Conservation (phyloP, 2,888 invertebrate genomes). For the Leuctra nigra region DNA sequence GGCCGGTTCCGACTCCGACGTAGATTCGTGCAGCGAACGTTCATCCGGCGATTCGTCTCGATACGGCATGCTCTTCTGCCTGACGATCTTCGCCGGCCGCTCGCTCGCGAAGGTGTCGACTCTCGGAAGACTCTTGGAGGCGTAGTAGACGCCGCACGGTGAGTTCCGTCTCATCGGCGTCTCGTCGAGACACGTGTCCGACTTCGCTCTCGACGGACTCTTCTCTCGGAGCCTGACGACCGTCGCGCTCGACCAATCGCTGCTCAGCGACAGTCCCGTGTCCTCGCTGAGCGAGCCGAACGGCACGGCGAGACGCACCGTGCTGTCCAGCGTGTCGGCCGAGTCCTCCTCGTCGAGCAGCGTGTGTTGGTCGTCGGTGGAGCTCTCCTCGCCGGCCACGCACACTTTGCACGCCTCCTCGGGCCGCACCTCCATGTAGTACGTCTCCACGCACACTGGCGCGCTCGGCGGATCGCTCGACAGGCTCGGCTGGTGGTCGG, state of each 20-base stretch:
- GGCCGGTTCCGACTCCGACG: constrained; percentile 4
- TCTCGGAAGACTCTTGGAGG: constrained; percentile 26
- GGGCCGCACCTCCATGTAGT: constrained; percentile 67
- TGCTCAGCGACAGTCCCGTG: constrained; percentile 78
- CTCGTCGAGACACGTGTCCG: constrained; percentile 28
- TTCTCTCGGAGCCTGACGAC: constrained; percentile 39
- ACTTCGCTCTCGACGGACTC: constrained; percentile 26
- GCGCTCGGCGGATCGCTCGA: constrained; percentile 65
- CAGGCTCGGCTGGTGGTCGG: constrained; percentile 77
- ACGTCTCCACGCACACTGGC: constrained; percentile 60
- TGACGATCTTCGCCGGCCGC: constrained; percentile 38
- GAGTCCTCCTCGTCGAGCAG: constrained; percentile 53
- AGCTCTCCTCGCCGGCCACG: constrained; percentile 50
- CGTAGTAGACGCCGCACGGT: not conserved
- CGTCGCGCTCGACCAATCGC: constrained; percentile 84
- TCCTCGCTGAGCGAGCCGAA: constrained; percentile 75
- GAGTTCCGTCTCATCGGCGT: constrained; percentile 20
- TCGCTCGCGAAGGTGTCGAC: constrained; percentile 36
- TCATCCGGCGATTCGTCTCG: not conserved
- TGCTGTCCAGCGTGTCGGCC: constrained; percentile 73
- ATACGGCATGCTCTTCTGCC: constrained; percentile 59
- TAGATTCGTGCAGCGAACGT: constrained; percentile 6
- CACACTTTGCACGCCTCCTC: constrained; percentile 66
- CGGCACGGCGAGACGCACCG: constrained; percentile 63
- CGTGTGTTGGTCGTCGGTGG: constrained; percentile 60